Evolutionary conservation across 2,888 invertebrate genomes (phyloP).

Genomic region (Drosophila multiciliata): DNA sequence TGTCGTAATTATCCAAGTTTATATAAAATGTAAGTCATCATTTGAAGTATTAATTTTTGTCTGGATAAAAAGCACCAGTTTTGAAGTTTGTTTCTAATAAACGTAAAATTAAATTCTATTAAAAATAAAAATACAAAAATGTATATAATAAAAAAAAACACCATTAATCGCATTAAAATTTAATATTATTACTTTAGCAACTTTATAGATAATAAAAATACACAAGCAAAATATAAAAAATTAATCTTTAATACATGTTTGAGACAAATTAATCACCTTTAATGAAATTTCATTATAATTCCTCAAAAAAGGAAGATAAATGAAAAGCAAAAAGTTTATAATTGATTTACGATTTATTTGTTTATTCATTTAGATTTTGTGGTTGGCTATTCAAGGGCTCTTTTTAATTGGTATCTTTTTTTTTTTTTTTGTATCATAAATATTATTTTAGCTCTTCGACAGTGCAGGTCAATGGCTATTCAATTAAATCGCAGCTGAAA

Average conservation of each 20-base stretch:
- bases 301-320: not conserved
- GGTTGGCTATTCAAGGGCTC: not conserved
- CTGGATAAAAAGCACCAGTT: too few species aligned
- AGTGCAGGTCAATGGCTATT: constrained; percentile 44
- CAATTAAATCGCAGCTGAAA: constrained; percentile 54
- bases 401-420: constrained; percentile 1
- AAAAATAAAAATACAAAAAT: not conserved
- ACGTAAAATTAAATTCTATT: not conserved
- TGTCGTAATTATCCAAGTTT: not conserved
- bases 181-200: not conserved
- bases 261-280: not conserved
- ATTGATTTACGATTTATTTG: not conserved
- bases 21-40: not conserved
- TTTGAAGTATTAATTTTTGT: not conserved
- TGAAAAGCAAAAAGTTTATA: not conserved
- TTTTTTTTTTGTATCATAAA: not conserved
- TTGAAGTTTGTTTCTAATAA: not conserved
- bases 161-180: not conserved
- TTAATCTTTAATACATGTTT: not conserved
- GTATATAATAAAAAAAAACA: not conserved
- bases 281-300: not conserved
- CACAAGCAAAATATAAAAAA: not conserved
- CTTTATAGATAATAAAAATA: not conserved
- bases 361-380: not conserved
- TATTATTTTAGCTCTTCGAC: constrained; percentile 4